Conservation (phyloP, 2,888 invertebrate genomes). For the Pseudeuparius sepicola region DNA sequence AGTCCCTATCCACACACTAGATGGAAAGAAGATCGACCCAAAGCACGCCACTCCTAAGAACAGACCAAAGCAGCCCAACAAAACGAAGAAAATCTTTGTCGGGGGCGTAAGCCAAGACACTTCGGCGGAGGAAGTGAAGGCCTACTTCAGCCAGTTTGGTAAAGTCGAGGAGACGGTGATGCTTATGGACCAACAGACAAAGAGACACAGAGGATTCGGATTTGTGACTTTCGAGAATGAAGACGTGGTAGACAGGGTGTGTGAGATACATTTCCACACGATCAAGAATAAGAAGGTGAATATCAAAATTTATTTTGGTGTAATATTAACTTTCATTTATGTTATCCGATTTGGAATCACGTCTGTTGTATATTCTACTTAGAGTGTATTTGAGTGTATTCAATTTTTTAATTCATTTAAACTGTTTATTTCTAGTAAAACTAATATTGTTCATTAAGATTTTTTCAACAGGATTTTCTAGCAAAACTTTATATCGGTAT, state of each 20-base stretch:
- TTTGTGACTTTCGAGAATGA: conserved; percentile 88
- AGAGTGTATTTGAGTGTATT: no score
- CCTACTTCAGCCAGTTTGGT: conserved; percentile 83
- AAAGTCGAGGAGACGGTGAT: conserved; percentile 86
- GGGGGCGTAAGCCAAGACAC: conserved; percentile 90
- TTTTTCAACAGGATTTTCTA: no score
- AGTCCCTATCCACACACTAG: conserved; percentile 81
- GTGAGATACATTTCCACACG: conserved; percentile 87
- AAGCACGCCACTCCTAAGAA: conserved; percentile 90
- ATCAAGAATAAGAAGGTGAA: conserved; percentile 77
- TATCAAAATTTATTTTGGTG: no score
- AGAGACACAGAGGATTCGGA: conserved; percentile 82
- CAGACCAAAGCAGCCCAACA: conserved; percentile 72
- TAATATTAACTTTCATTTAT: no score
- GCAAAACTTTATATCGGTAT: no score
- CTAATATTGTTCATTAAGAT: no score
- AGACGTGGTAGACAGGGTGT: conserved; percentile 85
- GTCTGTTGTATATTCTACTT: no score
- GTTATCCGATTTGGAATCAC: no score
- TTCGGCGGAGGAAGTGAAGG: conserved; percentile 81
- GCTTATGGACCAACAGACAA: conserved; percentile 91
- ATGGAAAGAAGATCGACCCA: conserved; percentile 90
- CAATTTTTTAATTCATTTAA: no score
- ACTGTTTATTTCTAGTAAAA: no score
- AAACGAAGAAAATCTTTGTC: conserved; percentile 81